These are phyloP conservation scores for Coenobita brevimanus DNA, from an alignment of 1,140 invertebrate species.

Conservation along the genomic window DNA sequence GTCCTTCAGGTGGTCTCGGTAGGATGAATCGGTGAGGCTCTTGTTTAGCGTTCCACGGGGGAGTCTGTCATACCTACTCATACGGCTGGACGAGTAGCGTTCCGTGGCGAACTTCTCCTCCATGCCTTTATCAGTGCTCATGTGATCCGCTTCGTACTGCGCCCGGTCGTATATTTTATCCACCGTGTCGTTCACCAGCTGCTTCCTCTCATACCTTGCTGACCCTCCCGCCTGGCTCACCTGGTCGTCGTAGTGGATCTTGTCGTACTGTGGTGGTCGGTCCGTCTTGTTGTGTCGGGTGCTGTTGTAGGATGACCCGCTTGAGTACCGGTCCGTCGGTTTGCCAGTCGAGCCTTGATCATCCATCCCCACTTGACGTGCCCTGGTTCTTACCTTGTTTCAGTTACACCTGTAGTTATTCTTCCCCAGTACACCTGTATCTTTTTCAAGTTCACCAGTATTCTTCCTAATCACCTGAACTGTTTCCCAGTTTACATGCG, in stretches of 20 bases:
- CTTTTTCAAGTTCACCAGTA: too few species aligned
- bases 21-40: slow-evolving; percentile 4
- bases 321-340: slow-evolving; percentile 36
- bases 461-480: too few species aligned
- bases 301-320: slow-evolving; percentile 8
- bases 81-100: not conserved
- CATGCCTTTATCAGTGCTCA: not conserved
- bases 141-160: slow-evolving; percentile 38
- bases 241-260: slow-evolving; percentile 51
- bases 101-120: slow-evolving; percentile 11
- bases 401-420: too few species aligned
- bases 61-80: slow-evolving; percentile 16
- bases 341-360: slow-evolving; percentile 11
- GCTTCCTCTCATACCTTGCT: slow-evolving; percentile 37
- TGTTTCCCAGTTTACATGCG: too few species aligned
- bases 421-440: too few species aligned
- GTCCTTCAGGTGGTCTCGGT: slow-evolving; percentile 41
- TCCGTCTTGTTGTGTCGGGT: slow-evolving; percentile 20
- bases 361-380: slow-evolving; percentile 24
- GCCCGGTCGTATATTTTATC: slow-evolving; percentile 59
- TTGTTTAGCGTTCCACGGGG: slow-evolving; percentile 19
- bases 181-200: slow-evolving; percentile 34
- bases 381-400: too few species aligned
- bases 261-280: slow-evolving; percentile 53
- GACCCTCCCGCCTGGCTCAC: slow-evolving; percentile 14